phyloP scores from a whole-genome alignment of 2,888 invertebrate genomes.

The Mechanitis messenoides region DNA sequence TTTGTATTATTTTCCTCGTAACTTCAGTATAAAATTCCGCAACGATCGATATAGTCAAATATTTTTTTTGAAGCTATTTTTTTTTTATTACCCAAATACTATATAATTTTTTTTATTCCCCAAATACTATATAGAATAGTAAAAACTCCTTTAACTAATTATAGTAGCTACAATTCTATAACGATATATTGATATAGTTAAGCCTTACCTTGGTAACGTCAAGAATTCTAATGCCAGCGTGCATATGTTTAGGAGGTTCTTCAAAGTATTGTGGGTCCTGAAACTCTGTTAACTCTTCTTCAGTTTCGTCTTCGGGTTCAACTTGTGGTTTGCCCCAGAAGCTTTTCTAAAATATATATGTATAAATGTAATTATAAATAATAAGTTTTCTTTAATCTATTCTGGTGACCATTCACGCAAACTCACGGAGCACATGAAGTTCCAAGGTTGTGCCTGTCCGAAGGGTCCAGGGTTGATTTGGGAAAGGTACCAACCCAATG shows the following conservation, averaged over 20 bases:
- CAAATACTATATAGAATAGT: too few species aligned
- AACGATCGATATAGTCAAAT: too few species aligned
- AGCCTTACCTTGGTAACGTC: constrained; percentile 54
- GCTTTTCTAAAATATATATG: constrained; percentile 34
- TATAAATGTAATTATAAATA: background rate
- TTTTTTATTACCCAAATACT: too few species aligned
- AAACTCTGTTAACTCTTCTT: constrained; percentile 38
- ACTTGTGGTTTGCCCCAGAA: constrained; percentile 49
- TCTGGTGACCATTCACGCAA: background rate
- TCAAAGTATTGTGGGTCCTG: constrained; percentile 45
- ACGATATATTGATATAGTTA: too few species aligned
- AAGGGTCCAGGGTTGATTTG: constrained; percentile 78
- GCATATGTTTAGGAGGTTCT: constrained; percentile 36
- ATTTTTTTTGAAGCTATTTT: too few species aligned
- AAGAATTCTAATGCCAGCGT: constrained; percentile 52
- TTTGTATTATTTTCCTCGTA: too few species aligned
- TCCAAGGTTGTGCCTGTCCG: constrained; percentile 80
- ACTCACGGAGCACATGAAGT: constrained; percentile 78
- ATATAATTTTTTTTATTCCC: too few species aligned
- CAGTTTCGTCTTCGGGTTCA: constrained; percentile 33
- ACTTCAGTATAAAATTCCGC: too few species aligned
- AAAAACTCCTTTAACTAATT: too few species aligned
- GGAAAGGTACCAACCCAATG: constrained; percentile 49
- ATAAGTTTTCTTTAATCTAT: background rate
- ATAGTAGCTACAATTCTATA: too few species aligned